Evolutionary conservation across 1,140 invertebrate genomes (phyloP).

Genomic region (Carposina sasakii): DNA sequence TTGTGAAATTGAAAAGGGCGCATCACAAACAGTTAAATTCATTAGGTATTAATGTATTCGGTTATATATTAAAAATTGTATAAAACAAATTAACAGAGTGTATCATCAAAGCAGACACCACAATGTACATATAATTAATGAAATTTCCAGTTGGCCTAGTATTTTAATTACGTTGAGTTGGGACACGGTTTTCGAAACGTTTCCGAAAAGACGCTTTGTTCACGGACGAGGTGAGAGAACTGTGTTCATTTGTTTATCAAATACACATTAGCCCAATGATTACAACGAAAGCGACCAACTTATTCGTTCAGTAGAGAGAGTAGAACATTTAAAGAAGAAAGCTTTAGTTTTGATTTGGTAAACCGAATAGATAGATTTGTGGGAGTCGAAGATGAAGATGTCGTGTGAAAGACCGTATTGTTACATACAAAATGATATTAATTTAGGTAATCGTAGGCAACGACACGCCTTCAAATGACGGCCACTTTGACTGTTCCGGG

Average conservation of each 20-base stretch:
- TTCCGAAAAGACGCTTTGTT: constrained; percentile 64
- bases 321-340: too few relatives aligned
- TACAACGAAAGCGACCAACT: too few relatives aligned
- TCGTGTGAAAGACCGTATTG: constrained; percentile 60
- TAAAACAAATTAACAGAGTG: constrained; percentile 51
- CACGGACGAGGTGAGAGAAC: too few relatives aligned
- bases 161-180: constrained; percentile 66
- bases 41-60: too few relatives aligned
- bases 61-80: too few relatives aligned
- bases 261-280: constrained; percentile 64
- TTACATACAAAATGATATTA: constrained; percentile 58
- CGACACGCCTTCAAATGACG: constrained; percentile 46
- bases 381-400: constrained; percentile 55
- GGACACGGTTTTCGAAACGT: constrained; percentile 60
- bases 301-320: too few relatives aligned
- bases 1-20: constrained; percentile 51
- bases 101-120: constrained; percentile 42
- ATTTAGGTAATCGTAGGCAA: constrained; percentile 43
- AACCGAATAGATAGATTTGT: too few relatives aligned
- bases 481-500: constrained; percentile 28
- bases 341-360: too few relatives aligned
- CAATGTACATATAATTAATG: constrained; percentile 57
- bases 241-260: constrained; percentile 70
- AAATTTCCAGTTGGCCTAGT: constrained; percentile 63
- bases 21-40: too few relatives aligned